These are phyloP conservation scores for Opisthocomus hoazin DNA, from an alignment of 2,113 vertebrate species.

Conservation along the genomic window DNA sequence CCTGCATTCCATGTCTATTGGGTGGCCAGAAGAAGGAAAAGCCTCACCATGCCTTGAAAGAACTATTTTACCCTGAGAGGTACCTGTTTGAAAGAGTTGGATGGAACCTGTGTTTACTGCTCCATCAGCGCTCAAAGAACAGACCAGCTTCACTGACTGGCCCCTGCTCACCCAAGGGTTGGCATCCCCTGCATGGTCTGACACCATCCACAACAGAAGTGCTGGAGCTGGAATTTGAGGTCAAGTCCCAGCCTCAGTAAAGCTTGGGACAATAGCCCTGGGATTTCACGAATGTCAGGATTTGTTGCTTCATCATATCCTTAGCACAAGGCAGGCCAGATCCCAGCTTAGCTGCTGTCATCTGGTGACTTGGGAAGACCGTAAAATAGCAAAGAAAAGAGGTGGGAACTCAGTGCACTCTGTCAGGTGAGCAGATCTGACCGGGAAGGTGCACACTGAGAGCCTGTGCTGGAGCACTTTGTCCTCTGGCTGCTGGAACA, in stretches of 20 bases:
- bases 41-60: not conserved
- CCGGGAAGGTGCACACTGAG: not conserved
- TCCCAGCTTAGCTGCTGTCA: not conserved
- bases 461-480: not conserved
- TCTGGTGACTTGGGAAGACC: not conserved
- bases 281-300: not conserved
- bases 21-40: not conserved
- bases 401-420: not conserved
- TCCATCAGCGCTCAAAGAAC: not conserved
- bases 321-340: not conserved
- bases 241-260: not conserved
- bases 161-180: not conserved
- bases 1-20: not conserved
- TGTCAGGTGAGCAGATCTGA: not conserved
- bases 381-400: not conserved
- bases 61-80: not conserved
- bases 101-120: not conserved
- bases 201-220: not conserved
- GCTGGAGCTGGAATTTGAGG: not conserved
- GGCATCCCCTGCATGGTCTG: not conserved
- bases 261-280: not conserved
- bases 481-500: not conserved
- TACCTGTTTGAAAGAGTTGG: not conserved
- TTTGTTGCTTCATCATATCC: not conserved
- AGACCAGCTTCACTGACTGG: not conserved